Evolutionary conservation across 2,113 vertebrate species (phyloP).

Genomic region (Pica pica): DNA sequence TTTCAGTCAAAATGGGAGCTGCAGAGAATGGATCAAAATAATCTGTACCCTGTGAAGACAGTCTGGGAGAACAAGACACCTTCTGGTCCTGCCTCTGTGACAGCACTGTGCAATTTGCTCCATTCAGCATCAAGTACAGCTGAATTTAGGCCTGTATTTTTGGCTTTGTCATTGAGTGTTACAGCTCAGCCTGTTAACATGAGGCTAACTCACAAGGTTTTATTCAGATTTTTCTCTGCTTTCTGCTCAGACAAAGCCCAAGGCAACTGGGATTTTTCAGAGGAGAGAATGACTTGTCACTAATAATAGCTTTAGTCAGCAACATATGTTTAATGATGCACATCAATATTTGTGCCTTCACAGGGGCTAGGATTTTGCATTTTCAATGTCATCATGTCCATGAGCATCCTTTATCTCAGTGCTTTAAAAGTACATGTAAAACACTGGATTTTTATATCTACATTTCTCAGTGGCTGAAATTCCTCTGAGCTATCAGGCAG

Average conservation of each 20-base stretch:
- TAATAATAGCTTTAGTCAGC: constrained; percentile 43
- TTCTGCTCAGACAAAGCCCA: constrained; percentile 36
- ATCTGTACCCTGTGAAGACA: neutral
- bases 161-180: neutral
- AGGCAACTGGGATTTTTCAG: constrained; percentile 43
- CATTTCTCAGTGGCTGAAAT: neutral
- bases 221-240: neutral
- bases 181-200: constrained; percentile 13
- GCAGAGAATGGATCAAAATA: neutral
- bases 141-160: constrained; percentile 18
- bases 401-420: neutral
- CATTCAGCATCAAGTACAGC: neutral
- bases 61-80: neutral
- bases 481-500: neutral
- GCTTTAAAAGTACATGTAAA: neutral
- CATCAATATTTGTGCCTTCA: constrained; percentile 39
- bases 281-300: neutral
- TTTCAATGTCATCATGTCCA: neutral
- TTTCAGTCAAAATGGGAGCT: constrained; percentile 1
- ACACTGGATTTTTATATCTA: neutral
- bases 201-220: neutral
- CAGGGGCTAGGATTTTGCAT: neutral
- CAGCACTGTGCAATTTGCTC: neutral
- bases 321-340: constrained; percentile 22
- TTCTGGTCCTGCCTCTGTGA: constrained; percentile 24